phyloP scores from a whole-genome alignment of 2,888 invertebrate genomes.

The Chymomyza procnemis region DNA sequence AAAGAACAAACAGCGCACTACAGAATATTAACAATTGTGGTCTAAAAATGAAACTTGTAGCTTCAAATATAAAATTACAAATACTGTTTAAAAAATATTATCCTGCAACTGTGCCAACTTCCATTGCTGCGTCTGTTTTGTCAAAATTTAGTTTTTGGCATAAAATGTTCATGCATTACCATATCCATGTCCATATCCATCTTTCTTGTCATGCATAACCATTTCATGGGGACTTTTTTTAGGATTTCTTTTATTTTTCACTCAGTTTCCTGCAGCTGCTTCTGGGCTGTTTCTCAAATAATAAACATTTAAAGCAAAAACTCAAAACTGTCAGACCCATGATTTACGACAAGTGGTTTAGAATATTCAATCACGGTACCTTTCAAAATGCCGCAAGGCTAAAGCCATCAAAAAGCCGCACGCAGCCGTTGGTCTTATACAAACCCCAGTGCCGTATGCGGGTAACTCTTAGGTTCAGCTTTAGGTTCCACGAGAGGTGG shows the following conservation, averaged over 20 bases:
- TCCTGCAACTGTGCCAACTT: too few relatives aligned
- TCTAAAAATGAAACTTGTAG: too few relatives aligned
- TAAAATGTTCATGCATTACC: background rate
- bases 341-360: constrained; percentile 65
- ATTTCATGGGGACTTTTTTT: background rate
- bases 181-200: background rate
- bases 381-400: constrained; percentile 69
- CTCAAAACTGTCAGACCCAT: constrained; percentile 43
- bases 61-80: too few relatives aligned
- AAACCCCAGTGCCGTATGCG: background rate
- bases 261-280: background rate
- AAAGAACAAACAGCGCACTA: too few relatives aligned
- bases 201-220: background rate
- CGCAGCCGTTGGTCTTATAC: background rate
- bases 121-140: background rate
- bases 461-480: background rate
- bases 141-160: background rate
- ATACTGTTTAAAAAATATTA: too few relatives aligned
- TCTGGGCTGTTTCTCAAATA: background rate
- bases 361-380: constrained; percentile 67
- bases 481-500: background rate
- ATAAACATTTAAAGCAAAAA: constrained; percentile 7
- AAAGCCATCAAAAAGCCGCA: constrained; percentile 53
- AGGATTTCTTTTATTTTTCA: background rate
- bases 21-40: too few relatives aligned